Base-by-base conservation (phyloP, 2,797 vertebrate genomes). In the Caiman crocodilus region DNA sequence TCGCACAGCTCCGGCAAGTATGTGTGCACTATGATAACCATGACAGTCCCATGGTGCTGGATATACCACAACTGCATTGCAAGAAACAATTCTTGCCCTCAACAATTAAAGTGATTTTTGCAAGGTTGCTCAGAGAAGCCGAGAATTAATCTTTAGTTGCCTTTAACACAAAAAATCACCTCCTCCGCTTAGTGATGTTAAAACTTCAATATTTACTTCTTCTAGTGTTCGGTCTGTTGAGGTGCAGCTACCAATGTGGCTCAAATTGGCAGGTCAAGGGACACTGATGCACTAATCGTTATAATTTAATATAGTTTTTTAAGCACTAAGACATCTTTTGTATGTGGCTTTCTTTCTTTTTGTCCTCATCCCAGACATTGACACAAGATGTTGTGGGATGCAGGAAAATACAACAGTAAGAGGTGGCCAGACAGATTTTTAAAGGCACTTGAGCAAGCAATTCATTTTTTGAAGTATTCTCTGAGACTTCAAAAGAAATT, bases 81-180 rank as follows among this genome's bases (percentile, higher is more conserved):
- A 89, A 5, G 1, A 9, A 0, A 0, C 0, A 0, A 4, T 86
- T 92, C 60, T 18, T 69, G 59, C 63, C 60, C 20, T 32, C 82
- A 61, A 84, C 82, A 61, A 82, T 1, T 25, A 88, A 88, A 91
- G 5, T 3, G 57, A 84, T 30, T 2, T 7, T 56, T 12, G 23
- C 12, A 35, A 50, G 42, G 42, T 50, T 50, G 2, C 3, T 4
- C 9, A 76, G 4, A 20, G 1, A 0, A 0, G 0, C 7, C 30
- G 76, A 12, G 30, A 30, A 11, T 15, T 67, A 69, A 26, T 7
- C 42, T 1, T 56, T 65, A 35, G 14, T 5, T 0, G 1, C 8
- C 35, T 10, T 13, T 78, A 59, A 8, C 25, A 20, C 3, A 85
- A 13, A 1, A 21, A 16, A n/a, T 0, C 69, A 76, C 17, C 59